Evolutionary conservation across 2,888 invertebrate species (phyloP).

Genomic region (Sphaerophoria taeniata): DNA sequence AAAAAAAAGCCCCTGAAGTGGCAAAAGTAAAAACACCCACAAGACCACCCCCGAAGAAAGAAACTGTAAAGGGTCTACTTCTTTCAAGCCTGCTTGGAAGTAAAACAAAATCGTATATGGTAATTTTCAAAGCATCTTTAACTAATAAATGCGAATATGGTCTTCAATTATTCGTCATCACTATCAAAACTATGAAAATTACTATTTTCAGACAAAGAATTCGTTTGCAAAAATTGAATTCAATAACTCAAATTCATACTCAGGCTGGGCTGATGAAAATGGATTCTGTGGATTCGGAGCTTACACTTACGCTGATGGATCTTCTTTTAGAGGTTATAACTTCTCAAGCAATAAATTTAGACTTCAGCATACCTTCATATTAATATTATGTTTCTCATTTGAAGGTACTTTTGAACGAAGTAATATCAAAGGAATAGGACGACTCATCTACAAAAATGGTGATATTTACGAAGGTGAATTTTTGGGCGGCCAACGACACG

Average conservation of each 20-base stretch:
- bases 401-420: slow-evolving; percentile 48
- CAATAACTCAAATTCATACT: slow-evolving; percentile 30
- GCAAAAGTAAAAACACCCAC: too few relatives aligned
- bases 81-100: slow-evolving; percentile 14
- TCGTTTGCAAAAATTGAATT: slow-evolving; percentile 45
- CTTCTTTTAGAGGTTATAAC: slow-evolving; percentile 28
- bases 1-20: too few relatives aligned
- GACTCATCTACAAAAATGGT: slow-evolving; percentile 5
- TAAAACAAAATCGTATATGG: background rate
- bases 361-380: background rate
- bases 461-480: slow-evolving; percentile 47
- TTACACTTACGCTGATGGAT: slow-evolving; percentile 34
- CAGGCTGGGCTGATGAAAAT: slow-evolving; percentile 34
- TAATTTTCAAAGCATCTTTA: too few relatives aligned
- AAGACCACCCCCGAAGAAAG: background rate
- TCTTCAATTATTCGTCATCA: too few relatives aligned
- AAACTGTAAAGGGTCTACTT: slow-evolving; percentile 3
- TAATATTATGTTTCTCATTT: background rate
- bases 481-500: slow-evolving; percentile 41
- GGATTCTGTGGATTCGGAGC: slow-evolving; percentile 55
- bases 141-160: too few relatives aligned
- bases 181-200: too few relatives aligned
- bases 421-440: slow-evolving; percentile 19
- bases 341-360: background rate
- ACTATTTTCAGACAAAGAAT: slow-evolving; percentile 21